Evolutionary conservation across 2,113 vertebrate species (phyloP).

Genomic region (Cyanoderma ruficeps): DNA sequence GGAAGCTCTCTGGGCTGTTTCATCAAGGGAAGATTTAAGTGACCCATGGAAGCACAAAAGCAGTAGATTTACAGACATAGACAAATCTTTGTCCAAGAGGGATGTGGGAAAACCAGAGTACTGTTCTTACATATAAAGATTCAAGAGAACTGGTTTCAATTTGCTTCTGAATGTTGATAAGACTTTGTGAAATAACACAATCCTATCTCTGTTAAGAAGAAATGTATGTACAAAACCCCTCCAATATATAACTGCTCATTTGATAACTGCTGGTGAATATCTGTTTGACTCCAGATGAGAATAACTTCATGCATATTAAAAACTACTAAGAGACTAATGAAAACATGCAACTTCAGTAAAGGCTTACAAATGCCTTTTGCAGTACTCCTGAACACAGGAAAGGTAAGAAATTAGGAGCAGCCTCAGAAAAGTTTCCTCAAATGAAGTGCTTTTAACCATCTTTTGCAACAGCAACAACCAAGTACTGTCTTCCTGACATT

Average conservation of each 20-base stretch:
- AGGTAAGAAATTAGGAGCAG: background rate
- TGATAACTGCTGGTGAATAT: background rate
- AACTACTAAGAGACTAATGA: background rate
- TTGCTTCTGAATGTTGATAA: background rate
- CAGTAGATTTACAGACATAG: background rate
- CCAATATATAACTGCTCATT: background rate
- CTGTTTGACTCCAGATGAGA: background rate
- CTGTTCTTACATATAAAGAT: background rate
- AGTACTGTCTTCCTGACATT: background rate
- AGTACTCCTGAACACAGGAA: background rate
- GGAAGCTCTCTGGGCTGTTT: background rate
- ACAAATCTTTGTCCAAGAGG: background rate
- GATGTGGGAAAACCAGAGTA: background rate
- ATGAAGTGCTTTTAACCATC: background rate
- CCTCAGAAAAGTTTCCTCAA: background rate
- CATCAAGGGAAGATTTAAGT: background rate
- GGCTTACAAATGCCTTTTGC: background rate
- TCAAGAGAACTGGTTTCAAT: background rate
- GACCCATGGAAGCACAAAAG: background rate
- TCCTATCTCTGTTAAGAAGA: background rate
- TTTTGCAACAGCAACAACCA: background rate
- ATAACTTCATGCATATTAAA: background rate
- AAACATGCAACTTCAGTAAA: background rate
- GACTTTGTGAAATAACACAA: background rate
- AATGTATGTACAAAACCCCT: background rate